Conservation (phyloP, 1,140 invertebrate species). For the Drosophila elegans region DNA sequence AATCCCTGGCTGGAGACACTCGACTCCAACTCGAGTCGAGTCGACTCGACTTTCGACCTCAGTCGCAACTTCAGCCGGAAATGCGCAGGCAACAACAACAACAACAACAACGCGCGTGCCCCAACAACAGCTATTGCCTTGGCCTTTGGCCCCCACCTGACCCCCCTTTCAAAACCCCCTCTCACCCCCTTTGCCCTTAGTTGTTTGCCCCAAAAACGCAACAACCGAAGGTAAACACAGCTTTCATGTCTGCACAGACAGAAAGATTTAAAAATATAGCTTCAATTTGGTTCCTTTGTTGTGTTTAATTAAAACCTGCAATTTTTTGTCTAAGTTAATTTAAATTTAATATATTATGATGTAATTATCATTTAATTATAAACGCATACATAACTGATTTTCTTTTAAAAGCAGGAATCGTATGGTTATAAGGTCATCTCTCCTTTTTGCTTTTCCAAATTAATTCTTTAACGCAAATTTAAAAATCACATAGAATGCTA, state of each 20-base stretch:
- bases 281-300: no score
- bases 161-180: not conserved
- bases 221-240: conserved; percentile 50
- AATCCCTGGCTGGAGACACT: conserved; percentile 5
- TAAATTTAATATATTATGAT: not conserved
- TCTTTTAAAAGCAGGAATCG: no score
- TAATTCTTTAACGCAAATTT: no score
- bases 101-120: conserved; percentile 53
- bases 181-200: conserved; percentile 1
- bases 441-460: no score
- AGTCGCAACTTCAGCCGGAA: conserved; percentile 57
- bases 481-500: no score
- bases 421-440: no score
- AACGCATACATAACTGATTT: no score
- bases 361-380: no score
- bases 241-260: conserved; percentile 8
- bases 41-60: conserved; percentile 23
- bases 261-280: not conserved
- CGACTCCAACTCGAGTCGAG: conserved; percentile 5
- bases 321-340: not conserved
- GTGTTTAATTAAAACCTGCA: no score
- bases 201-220: conserved; percentile 51
- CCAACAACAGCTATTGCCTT: conserved; percentile 46
- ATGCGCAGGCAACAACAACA: conserved; percentile 48
- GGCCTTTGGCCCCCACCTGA: conserved; percentile 23